A percentile compares a stretch with the other conserved stretches of the same genome.
Conservation (phyloP, 2,888 invertebrate species). For the Ceratothoa steindachneri region DNA sequence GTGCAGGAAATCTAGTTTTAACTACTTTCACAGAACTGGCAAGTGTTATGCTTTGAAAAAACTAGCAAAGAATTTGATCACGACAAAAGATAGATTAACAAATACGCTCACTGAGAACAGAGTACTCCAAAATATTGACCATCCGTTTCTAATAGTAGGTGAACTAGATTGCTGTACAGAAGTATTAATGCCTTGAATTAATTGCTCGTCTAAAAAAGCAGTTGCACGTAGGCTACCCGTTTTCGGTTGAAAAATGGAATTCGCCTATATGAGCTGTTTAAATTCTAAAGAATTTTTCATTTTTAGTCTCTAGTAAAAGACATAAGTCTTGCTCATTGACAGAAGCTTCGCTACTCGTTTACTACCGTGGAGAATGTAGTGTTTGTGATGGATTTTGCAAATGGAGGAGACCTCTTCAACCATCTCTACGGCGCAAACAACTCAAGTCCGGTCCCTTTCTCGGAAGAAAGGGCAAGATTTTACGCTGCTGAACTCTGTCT, state of each 20-base stretch:
- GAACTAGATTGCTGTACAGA: neutral
- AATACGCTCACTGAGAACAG: conserved; percentile 98
- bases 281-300: too few species aligned
- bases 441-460: too few species aligned
- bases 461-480: conserved; percentile 91
- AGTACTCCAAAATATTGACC: conserved; percentile 91
- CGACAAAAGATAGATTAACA: conserved; percentile 96
- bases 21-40: too few species aligned
- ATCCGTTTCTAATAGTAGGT: conserved; percentile 95
- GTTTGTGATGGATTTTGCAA: conserved; percentile 99
- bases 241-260: too few species aligned
- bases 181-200: too few species aligned
- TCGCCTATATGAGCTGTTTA: too few species aligned
- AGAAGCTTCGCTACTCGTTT: too few species aligned
- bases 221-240: too few species aligned
- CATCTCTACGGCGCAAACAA: conserved; percentile 87
- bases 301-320: too few species aligned
- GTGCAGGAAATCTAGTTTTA: too few species aligned
- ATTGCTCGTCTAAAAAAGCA: too few species aligned
- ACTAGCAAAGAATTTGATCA: conserved; percentile 94
- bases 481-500: conserved; percentile 98
- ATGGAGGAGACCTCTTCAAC: conserved; percentile 97
- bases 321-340: too few species aligned
- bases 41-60: conserved; percentile 87
- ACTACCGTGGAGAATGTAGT: conserved; percentile 96